These are phyloP conservation scores for Lymantria dispar DNA, from an alignment of 2,888 invertebrate species.

Conservation along the genomic window DNA sequence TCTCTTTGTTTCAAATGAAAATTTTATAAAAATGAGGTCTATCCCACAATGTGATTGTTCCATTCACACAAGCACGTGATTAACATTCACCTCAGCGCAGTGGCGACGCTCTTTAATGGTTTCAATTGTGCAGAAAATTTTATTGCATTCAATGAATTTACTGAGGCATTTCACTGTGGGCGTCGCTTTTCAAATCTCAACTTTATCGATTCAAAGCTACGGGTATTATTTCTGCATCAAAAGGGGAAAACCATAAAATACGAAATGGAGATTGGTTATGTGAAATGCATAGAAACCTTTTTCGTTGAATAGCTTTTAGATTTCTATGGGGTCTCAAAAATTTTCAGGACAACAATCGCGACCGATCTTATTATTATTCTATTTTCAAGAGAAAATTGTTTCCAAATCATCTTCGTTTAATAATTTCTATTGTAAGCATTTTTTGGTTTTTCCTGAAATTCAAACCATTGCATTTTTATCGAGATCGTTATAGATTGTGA, in stretches of 20 bases:
- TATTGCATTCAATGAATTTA: constrained; percentile 75
- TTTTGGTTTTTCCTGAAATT: too few species aligned
- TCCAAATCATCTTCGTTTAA: too few species aligned
- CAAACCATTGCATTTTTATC: too few species aligned
- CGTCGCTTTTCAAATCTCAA: constrained; percentile 53
- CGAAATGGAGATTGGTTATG: constrained; percentile 3
- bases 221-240: constrained; percentile 36
- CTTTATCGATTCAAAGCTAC: constrained; percentile 50
- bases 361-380: too few species aligned
- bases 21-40: constrained; percentile 54
- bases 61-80: constrained; percentile 72
- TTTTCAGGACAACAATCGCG: too few species aligned
- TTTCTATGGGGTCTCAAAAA: background rate
- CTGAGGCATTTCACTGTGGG: constrained; percentile 53
- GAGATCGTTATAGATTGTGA: too few species aligned
- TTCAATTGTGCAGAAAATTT: constrained; percentile 80
- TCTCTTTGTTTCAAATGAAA: constrained; percentile 52
- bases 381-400: too few species aligned
- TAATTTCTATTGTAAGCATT: too few species aligned
- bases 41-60: constrained; percentile 71
- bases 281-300: background rate
- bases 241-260: constrained; percentile 23
- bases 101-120: constrained; percentile 72
- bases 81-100: constrained; percentile 67
- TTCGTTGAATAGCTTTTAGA: background rate